These are phyloP conservation scores for Cheilosia vulpina DNA, from an alignment of 2,888 invertebrate species.

Conservation along the genomic window DNA sequence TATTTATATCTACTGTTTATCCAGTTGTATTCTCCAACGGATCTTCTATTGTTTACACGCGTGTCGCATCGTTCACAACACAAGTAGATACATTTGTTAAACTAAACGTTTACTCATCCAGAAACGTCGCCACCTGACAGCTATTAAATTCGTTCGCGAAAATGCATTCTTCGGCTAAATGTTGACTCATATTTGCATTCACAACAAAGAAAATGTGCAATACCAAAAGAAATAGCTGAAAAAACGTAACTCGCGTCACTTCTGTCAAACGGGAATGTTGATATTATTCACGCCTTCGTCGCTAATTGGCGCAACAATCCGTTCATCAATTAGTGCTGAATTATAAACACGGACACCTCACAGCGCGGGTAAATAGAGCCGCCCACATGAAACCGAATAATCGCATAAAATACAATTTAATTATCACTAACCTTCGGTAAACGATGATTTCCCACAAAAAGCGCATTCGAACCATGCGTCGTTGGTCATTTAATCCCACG, in stretches of 20 bases:
- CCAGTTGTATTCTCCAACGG: no score
- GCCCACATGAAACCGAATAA: conserved; percentile 15
- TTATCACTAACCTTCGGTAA: conserved; percentile 33
- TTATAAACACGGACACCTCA: neutral
- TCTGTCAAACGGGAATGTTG: no score
- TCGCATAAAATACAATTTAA: conserved; percentile 36
- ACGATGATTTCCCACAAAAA: conserved; percentile 35
- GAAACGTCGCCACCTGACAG: no score
- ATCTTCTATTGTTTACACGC: no score
- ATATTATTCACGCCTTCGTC: no score
- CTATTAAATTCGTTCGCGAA: neutral
- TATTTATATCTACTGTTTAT: no score
- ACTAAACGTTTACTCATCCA: no score
- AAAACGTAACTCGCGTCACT: no score
- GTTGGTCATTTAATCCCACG: neutral
- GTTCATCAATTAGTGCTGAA: neutral
- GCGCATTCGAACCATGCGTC: neutral
- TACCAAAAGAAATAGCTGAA: no score
- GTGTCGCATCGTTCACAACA: no score
- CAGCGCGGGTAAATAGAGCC: neutral
- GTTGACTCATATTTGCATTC: no score
- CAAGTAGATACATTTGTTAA: neutral
- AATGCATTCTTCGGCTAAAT: neutral
- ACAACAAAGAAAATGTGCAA: no score
- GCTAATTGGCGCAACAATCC: neutral